A percentile compares a stretch with the other conserved stretches of the same genome.
phyloP scores from a whole-genome alignment of 2,113 vertebrate species.

The Anarhynchus alexandrinus region DNA sequence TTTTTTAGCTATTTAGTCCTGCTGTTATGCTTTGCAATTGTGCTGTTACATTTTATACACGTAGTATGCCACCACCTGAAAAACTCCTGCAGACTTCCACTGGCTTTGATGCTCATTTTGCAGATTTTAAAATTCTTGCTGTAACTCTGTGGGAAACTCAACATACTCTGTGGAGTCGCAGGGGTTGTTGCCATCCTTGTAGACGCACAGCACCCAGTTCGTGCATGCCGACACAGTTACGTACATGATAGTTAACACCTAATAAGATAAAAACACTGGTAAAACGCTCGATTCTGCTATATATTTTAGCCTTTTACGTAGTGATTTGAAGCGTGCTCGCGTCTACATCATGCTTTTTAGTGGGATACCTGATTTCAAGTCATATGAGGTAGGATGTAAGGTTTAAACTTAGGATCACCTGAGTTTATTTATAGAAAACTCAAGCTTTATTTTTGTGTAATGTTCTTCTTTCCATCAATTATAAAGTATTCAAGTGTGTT shows the following conservation, averaged over 20 bases:
- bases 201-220: background rate
- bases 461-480: background rate
- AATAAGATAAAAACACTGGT: background rate
- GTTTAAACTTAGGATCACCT: background rate
- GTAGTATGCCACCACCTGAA: background rate
- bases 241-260: background rate
- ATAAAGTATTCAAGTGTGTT: background rate
- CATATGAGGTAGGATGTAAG: background rate
- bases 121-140: background rate
- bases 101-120: background rate
- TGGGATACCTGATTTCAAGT: background rate
- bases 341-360: background rate
- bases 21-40: background rate
- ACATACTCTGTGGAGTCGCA: background rate
- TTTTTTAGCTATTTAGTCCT: background rate
- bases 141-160: background rate
- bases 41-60: background rate
- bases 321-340: background rate
- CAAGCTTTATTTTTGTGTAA: background rate
- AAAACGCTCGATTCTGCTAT: background rate
- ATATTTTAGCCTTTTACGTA: background rate
- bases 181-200: background rate
- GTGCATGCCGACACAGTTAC: accelerated
- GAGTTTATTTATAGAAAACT: background rate
- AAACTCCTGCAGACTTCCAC: background rate